Conservation (phyloP, 2,797 vertebrate genomes). For the Yasuhikotakia modesta region DNA sequence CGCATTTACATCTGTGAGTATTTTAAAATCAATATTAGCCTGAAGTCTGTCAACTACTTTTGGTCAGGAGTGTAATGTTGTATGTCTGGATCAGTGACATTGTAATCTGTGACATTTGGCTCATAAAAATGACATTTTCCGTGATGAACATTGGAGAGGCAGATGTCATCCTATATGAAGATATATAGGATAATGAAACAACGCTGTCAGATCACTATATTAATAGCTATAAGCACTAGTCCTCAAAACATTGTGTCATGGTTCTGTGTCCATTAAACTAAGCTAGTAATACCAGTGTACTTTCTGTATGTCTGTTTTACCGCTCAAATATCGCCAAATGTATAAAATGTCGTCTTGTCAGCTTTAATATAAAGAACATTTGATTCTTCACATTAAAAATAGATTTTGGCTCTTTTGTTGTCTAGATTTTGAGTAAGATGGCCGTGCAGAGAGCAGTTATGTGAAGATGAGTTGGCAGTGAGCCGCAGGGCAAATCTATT, state of each 20-base stretch:
- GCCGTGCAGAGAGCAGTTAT: conserved; percentile 34
- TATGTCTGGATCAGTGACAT: neutral
- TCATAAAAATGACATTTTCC: neutral
- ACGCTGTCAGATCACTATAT: too few species aligned
- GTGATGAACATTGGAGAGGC: too few species aligned
- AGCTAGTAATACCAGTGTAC: too few species aligned
- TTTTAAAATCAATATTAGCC: neutral
- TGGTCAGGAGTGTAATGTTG: neutral
- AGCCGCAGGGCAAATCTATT: conserved; percentile 30
- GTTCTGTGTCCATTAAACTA: too few species aligned
- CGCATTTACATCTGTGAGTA: neutral
- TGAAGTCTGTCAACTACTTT: neutral
- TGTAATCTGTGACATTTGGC: neutral
- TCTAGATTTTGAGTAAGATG: conserved; percentile 16
- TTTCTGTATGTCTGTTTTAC: too few species aligned
- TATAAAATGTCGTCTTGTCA: neutral
- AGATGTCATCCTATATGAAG: too few species aligned
- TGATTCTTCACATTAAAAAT: neutral
- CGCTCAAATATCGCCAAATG: neutral
- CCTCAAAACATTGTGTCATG: too few species aligned
- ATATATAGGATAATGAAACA: too few species aligned
- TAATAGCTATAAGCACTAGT: too few species aligned
- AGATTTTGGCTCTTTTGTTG: neutral
- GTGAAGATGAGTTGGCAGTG: conserved; percentile 47
- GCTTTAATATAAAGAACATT: neutral